These are phyloP conservation scores for Engraulis encrasicolus DNA, from an alignment of 2,113 vertebrate species.

Conservation along the genomic window DNA sequence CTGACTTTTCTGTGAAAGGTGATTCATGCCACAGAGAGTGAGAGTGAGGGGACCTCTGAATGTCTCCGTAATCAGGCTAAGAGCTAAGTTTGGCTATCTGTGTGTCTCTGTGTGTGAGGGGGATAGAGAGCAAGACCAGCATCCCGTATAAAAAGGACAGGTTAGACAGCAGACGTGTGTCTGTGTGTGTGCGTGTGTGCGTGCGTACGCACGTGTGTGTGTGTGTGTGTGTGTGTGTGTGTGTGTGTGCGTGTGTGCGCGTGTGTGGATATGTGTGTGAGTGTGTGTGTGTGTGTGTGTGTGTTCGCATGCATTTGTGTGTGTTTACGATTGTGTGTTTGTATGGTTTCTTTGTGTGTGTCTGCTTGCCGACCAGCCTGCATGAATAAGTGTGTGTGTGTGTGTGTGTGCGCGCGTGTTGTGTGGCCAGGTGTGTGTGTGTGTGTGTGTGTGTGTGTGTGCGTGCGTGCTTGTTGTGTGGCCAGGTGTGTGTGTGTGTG, in stretches of 20 bases:
- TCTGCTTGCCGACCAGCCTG: no score
- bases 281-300: no score
- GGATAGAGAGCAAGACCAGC: not conserved
- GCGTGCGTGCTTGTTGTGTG: not conserved
- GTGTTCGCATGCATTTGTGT: not conserved
- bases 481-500: not conserved
- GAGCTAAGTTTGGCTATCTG: not conserved
- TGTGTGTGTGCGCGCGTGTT: no score
- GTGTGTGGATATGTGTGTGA: no score
- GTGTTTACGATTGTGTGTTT: not conserved
- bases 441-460: not conserved
- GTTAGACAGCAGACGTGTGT: no score
- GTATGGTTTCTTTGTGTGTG: constrained; percentile 6
- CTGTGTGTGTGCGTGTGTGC: no score
- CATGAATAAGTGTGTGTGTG: no score
- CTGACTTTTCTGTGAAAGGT: not conserved
- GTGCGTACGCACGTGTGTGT: no score
- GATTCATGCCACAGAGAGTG: not conserved
- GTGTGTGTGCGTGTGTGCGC: no score
- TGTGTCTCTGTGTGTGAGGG: not conserved
- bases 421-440: not conserved
- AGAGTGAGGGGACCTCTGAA: not conserved
- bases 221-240: no score
- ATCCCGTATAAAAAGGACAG: no score
- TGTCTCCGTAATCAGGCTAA: not conserved